Conservation (phyloP, 2,797 vertebrate species). For the Scolopax rusticola region DNA sequence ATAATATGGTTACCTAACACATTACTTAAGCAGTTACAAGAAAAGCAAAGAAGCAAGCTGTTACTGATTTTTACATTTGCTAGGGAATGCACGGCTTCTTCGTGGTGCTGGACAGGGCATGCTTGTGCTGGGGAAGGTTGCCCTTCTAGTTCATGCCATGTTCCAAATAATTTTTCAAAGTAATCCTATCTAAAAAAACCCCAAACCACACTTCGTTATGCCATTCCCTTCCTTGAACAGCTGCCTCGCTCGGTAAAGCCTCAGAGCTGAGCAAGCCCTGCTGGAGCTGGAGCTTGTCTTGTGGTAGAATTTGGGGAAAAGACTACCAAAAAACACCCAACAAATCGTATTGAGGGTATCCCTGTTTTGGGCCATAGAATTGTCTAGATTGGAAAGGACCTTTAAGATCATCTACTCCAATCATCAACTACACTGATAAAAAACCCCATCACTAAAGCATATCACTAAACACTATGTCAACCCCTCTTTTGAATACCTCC, state of each 20-base stretch:
- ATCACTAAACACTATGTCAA: no score
- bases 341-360: background rate
- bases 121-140: background rate
- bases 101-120: rapidly evolving
- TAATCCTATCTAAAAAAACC: background rate
- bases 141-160: background rate
- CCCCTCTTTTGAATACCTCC: no score
- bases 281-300: background rate
- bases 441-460: no score
- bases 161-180: background rate
- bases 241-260: background rate
- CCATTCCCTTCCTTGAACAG: background rate
- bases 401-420: no score
- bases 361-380: background rate
- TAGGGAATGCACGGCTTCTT: rapidly evolving
- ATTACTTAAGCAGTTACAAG: background rate
- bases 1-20: background rate
- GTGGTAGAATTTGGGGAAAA: background rate
- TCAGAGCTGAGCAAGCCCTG: rapidly evolving
- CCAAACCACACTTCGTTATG: background rate
- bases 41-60: background rate
- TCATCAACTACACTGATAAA: no score
- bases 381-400: no score
- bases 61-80: background rate
- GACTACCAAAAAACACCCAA: background rate